Conservation (phyloP, 2,888 invertebrate genomes). For the Hirtodrosophila alboralis region DNA sequence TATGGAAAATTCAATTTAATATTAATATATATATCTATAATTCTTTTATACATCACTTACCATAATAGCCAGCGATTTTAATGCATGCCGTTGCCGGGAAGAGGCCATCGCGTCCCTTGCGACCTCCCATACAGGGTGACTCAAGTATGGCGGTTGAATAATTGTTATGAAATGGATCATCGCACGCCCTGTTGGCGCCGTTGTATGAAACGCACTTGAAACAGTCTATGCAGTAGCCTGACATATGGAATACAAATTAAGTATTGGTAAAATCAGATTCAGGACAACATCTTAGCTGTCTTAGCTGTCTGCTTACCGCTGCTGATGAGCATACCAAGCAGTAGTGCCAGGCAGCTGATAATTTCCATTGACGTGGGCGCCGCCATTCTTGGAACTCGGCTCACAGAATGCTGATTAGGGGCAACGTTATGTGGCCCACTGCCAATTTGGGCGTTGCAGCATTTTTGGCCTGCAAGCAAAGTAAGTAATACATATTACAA, state of each 20-base stretch:
- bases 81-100: conserved; percentile 99
- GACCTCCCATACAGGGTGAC: conserved; percentile 96
- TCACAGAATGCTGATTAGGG: conserved; percentile 18
- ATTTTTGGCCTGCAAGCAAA: conserved; percentile 45
- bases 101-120: conserved; percentile 95
- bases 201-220: conserved; percentile 98
- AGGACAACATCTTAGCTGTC: not conserved
- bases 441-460: conserved; percentile 45
- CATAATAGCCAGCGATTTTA: conserved; percentile 95
- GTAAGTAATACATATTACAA: conserved; percentile 24
- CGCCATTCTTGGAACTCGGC: conserved; percentile 43
- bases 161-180: conserved; percentile 98
- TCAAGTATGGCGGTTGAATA: conserved; percentile 92
- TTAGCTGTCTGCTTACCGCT: conserved; percentile 50
- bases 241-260: not conserved
- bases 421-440: conserved; percentile 52
- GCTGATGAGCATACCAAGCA: conserved; percentile 58
- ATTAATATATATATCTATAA: conserved; percentile 2
- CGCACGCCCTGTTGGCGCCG: conserved; percentile 92
- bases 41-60: conserved; percentile 85
- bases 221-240: conserved; percentile 92
- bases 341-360: conserved; percentile 52
- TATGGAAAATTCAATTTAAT: conserved; percentile 78
- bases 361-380: conserved; percentile 59
- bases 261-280: not conserved